phyloP scores from a whole-genome alignment of 92 coral and sea anemone species.

The Epizoanthus fatuus region DNA sequence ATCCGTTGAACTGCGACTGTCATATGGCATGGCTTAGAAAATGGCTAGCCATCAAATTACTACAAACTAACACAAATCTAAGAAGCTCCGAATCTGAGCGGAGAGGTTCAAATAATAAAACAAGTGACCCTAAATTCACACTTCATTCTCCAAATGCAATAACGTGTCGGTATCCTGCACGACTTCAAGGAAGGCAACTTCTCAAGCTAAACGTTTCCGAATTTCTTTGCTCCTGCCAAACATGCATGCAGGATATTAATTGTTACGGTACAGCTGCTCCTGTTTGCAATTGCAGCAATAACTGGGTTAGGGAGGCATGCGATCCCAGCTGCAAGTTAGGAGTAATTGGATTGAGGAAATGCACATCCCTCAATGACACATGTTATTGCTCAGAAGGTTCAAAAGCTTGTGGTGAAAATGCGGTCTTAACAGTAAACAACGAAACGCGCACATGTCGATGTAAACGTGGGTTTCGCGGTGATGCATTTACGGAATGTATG shows the following conservation, averaged over 20 bases:
- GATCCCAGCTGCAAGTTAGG: slow-evolving; percentile 44
- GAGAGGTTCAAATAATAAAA: neutral
- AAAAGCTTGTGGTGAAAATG: slow-evolving; percentile 4
- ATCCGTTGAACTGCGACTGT: slow-evolving; percentile 83
- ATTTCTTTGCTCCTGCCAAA: slow-evolving; percentile 71
- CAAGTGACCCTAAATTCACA: neutral
- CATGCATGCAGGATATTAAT: slow-evolving; percentile 40
- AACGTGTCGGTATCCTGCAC: slow-evolving; percentile 32
- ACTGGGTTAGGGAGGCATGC: slow-evolving; percentile 50
- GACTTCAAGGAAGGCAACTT: slow-evolving; percentile 44
- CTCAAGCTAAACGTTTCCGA: slow-evolving; percentile 45
- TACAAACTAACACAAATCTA: neutral
- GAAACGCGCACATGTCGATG: neutral
- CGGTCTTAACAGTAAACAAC: neutral
- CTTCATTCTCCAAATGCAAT: neutral
- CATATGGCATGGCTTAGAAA: slow-evolving; percentile 61
- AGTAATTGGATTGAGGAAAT: neutral
- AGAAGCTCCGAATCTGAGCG: too few relatives aligned
- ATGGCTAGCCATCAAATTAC: slow-evolving; percentile 17
- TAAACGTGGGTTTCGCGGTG: neutral
- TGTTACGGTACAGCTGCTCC: slow-evolving; percentile 36
- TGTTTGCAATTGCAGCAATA: slow-evolving; percentile 53
- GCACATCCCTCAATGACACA: neutral
- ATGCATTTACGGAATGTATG: neutral
- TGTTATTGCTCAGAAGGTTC: slow-evolving; percentile 11